These are phyloP conservation scores for Drosophila multiciliata DNA, from an alignment of 2,888 invertebrate genomes.

Conservation along the genomic window DNA sequence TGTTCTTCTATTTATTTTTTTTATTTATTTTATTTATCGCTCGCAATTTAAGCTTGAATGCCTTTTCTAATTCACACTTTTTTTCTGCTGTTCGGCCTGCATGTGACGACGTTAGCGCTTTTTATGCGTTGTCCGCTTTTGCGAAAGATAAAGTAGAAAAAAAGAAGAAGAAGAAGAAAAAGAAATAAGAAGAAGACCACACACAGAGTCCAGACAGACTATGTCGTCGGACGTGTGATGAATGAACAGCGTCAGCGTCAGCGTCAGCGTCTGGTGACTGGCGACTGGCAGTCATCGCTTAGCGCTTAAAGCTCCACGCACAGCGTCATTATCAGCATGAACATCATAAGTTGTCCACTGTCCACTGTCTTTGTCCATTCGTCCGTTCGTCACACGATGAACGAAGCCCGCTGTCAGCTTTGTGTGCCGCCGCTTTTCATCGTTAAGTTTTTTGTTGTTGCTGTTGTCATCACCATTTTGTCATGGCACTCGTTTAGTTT, in stretches of 20 bases:
- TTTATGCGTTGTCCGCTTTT: slow-evolving; percentile 62
- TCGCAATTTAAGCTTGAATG: slow-evolving; percentile 76
- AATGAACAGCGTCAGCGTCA: slow-evolving; percentile 61
- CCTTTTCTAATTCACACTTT: slow-evolving; percentile 79
- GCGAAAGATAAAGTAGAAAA: slow-evolving; percentile 27
- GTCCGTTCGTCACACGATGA: slow-evolving; percentile 29
- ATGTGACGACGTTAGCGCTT: slow-evolving; percentile 73
- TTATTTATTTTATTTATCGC: slow-evolving; percentile 48
- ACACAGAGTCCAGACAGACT: slow-evolving; percentile 29
- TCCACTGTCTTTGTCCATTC: slow-evolving; percentile 11
- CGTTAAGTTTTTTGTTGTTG: slow-evolving; percentile 27
- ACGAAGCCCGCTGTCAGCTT: slow-evolving; percentile 62
- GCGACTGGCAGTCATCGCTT: slow-evolving; percentile 29
- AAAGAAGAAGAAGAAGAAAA: slow-evolving; percentile 27
- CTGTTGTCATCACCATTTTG: slow-evolving; percentile 24
- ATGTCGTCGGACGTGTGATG: slow-evolving; percentile 58
- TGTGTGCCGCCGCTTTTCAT: slow-evolving; percentile 66
- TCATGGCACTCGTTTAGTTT: slow-evolving; percentile 67
- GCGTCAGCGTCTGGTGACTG: slow-evolving; percentile 1
- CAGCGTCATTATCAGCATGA: slow-evolving; percentile 27
- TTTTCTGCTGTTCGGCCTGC: slow-evolving; percentile 44
- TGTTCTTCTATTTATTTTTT: not conserved
- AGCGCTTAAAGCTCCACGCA: slow-evolving; percentile 1
- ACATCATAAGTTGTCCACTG: slow-evolving; percentile 43
- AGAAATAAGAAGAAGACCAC: slow-evolving; percentile 42